phyloP scores from a whole-genome alignment of 2,797 vertebrate species.

The Thunnus albacares region DNA sequence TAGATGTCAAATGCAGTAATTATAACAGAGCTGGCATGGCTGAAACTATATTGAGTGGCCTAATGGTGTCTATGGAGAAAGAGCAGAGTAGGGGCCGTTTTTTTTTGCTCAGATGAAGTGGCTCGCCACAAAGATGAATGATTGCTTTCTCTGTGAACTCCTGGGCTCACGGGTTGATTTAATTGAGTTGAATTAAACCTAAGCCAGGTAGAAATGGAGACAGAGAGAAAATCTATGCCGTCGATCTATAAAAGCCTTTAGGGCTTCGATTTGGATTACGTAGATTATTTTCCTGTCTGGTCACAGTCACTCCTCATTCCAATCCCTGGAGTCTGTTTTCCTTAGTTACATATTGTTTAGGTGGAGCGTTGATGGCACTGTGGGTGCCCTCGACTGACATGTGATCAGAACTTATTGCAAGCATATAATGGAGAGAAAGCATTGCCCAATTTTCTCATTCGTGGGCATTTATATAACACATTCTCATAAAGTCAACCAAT shows the following conservation, averaged over 20 bases:
- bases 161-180: conserved; percentile 83
- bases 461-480: not conserved
- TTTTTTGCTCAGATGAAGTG: conserved; percentile 74
- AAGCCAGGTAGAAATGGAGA: conserved; percentile 86
- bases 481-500: conserved; percentile 23
- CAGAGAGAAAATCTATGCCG: conserved; percentile 85
- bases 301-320: conserved; percentile 83
- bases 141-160: conserved; percentile 81
- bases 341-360: conserved; percentile 66
- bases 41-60: conserved; percentile 79
- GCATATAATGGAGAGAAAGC: conserved; percentile 5
- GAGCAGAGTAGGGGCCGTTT: conserved; percentile 42
- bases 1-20: conserved; percentile 81
- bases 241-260: conserved; percentile 89
- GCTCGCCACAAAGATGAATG: conserved; percentile 81
- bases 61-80: conserved; percentile 78
- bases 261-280: conserved; percentile 86
- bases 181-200: conserved; percentile 89
- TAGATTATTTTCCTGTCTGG: conserved; percentile 85
- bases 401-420: conserved; percentile 10
- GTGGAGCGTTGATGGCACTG: conserved; percentile 19
- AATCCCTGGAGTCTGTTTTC: conserved; percentile 62
- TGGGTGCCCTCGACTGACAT: conserved; percentile 7
- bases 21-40: conserved; percentile 75
- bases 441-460: not conserved